Evolutionary conservation across 1,140 invertebrate genomes (phyloP).

Genomic region (Neodiprion fabricii): DNA sequence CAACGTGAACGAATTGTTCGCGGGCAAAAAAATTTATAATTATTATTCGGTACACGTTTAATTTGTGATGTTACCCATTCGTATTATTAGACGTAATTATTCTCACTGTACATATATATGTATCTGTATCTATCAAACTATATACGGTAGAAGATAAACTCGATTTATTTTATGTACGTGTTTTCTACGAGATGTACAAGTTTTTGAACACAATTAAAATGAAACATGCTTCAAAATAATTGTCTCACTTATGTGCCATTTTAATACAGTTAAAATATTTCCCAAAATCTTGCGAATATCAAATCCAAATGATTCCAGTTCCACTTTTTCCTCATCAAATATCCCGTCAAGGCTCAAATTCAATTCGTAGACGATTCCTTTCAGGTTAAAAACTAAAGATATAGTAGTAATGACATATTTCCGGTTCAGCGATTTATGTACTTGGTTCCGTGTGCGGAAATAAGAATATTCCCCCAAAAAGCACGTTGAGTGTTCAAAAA

Average conservation of each 20-base stretch:
- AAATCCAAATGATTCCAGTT: too few species aligned
- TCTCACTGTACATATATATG: constrained; percentile 11
- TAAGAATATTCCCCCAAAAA: too few species aligned
- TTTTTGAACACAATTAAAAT: not conserved
- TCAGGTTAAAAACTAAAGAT: too few species aligned
- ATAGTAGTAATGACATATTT: too few species aligned
- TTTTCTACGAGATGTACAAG: not conserved
- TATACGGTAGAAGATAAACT: constrained; percentile 2
- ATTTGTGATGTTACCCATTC: constrained; percentile 16
- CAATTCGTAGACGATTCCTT: too few species aligned
- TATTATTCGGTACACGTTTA: constrained; percentile 1
- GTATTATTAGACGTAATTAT: constrained; percentile 11
- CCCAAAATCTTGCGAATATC: too few species aligned
- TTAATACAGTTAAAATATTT: too few species aligned
- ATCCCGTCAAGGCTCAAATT: too few species aligned
- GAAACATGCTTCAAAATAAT: not conserved
- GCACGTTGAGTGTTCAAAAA: too few species aligned
- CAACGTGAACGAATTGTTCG: not conserved
- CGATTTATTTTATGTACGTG: not conserved
- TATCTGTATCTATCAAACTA: not conserved
- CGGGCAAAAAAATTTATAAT: not conserved
- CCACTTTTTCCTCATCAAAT: too few species aligned
- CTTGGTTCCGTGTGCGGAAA: too few species aligned
- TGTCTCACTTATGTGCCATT: not conserved
- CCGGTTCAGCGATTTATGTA: too few species aligned